These are phyloP conservation scores for Salvator merianae DNA, from an alignment of 2,113 vertebrate genomes.

Conservation along the genomic window DNA sequence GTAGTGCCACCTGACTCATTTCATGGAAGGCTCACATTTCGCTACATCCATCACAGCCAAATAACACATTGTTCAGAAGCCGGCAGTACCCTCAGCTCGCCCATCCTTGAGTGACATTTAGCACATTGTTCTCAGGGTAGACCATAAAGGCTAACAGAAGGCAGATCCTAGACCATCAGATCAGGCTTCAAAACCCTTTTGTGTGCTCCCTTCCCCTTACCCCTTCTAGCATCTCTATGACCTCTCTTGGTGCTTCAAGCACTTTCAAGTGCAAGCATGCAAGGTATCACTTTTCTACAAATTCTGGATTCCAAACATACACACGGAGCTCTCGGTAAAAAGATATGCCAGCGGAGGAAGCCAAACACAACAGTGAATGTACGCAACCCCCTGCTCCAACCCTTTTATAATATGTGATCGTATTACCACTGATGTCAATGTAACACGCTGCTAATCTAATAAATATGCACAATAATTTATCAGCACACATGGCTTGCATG, in stretches of 20 bases:
- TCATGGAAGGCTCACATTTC: slow-evolving; percentile 84
- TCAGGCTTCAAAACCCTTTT: slow-evolving; percentile 89
- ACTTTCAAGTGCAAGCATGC: slow-evolving; percentile 83
- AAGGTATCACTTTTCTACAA: slow-evolving; percentile 78
- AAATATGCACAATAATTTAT: slow-evolving; percentile 52
- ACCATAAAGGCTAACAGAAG: slow-evolving; percentile 79
- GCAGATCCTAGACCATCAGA: slow-evolving; percentile 85
- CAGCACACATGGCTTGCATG: neutral
- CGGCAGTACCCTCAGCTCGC: slow-evolving; percentile 75
- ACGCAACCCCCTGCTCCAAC: neutral
- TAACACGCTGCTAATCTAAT: slow-evolving; percentile 46
- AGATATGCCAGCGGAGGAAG: slow-evolving; percentile 51
- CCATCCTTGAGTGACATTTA: slow-evolving; percentile 88
- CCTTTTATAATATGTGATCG: slow-evolving; percentile 47
- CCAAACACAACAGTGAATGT: slow-evolving; percentile 58
- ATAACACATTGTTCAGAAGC: slow-evolving; percentile 79
- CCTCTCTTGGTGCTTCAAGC: slow-evolving; percentile 68
- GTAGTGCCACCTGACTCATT: slow-evolving; percentile 75
- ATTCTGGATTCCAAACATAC: slow-evolving; percentile 41
- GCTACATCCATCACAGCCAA: slow-evolving; percentile 88
- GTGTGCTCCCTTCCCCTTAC: slow-evolving; percentile 68
- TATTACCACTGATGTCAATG: slow-evolving; percentile 62
- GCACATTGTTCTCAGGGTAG: slow-evolving; percentile 82
- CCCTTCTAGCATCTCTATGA: slow-evolving; percentile 65
- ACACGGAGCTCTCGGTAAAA: slow-evolving; percentile 61